Base-by-base conservation (phyloP, 1,140 invertebrate species). In the Drosophila jambulina region DNA sequence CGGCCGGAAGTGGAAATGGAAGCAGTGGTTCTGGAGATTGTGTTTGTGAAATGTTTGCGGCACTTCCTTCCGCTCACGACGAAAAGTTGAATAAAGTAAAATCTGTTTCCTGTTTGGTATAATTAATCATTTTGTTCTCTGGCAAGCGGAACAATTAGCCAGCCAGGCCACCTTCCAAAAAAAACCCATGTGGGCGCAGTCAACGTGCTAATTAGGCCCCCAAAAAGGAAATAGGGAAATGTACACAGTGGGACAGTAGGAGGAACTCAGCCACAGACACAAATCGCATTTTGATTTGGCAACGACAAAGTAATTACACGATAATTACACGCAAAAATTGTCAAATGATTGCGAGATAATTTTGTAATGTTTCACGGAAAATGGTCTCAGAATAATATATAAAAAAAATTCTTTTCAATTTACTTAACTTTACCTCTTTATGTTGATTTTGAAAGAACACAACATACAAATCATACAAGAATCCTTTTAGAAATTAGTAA, bases 91-190 rank as follows among this genome's bases (percentile, higher is more conserved):
- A 82, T 90, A 82, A 90, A 81, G 86, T 90, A 85, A 90, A 90
- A 90, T 90, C 85, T 90, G 85, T 85, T 90, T 90, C 85, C 85
- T 90, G 85, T 90, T 90, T 85, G 54, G 75, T 90, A 90, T 90
- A 90, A 90, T 90, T 90, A 90, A 90, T 90, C 85, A 90, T 90
- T 90, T 90, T 81, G 81, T 67, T 78, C 68, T 69, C 51, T 90
- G 84, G 84, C 84, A 85, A 72, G 78, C 57, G 79, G 85, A 90
- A 90, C 85, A 90, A 90, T 90, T 91, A 91, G 86, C 81, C 81
- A 59, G 53, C 53, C 65, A 36, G 38, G 10, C 54, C 36, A 42
- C n/a, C 7, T n/a, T n/a, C n/a, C 3, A 21, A 40, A 21, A 36
- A 45, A 17, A 9, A 25, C 43, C 21, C 70, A 81, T 90, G 75